Base-by-base conservation (phyloP, 2,888 invertebrate genomes). In the Hirtodrosophila trivittata region DNA sequence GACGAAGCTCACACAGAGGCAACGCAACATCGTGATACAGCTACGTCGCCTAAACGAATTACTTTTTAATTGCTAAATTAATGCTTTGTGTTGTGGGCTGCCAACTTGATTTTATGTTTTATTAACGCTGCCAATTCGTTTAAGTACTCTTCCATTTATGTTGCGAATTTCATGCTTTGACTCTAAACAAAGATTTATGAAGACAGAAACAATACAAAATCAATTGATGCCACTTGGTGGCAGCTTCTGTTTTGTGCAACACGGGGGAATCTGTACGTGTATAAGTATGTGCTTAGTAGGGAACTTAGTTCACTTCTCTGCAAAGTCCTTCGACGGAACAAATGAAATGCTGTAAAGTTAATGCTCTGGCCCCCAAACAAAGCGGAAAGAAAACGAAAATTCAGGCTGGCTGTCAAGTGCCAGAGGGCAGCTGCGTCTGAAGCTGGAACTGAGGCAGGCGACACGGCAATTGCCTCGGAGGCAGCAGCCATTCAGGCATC, bases 381-480 rank as follows among this genome's bases (percentile, higher is more conserved):
- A 63, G 41, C 35, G 75, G 16, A 52, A 43, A 57, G 52, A 75
- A 84, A 74, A 21, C 62, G 58, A 62, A 70, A 65, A 56, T 51
- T 46, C 50, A 51, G 68, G 69, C 71, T 65, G 76, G 56, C 76
- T 86, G 78, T 86, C 78, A 85, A 86, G 86, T 83, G 78, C 59
- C 77, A 65, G 54, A 46, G 47, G 35, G 13, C 55, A 76, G 77
- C 55, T 64, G 66, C 78, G 68, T 55, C 64, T 65, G 74, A 74
- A 67, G 35, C 42, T 51, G 18, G 16, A 13, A 8, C 32, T 3
- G 12, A 1, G 12, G 28, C n/a, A 75, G 72, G 66, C 71, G 70
- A 75, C 70, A 74, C 58, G 72, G 70, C 75, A 72, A 75, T 70
- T 75, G 70, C 59, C 65, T 60, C 58, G 52, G 55, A 42, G 62